Conservation (phyloP, 2,888 invertebrate species). For the Meandrusa payeni region DNA sequence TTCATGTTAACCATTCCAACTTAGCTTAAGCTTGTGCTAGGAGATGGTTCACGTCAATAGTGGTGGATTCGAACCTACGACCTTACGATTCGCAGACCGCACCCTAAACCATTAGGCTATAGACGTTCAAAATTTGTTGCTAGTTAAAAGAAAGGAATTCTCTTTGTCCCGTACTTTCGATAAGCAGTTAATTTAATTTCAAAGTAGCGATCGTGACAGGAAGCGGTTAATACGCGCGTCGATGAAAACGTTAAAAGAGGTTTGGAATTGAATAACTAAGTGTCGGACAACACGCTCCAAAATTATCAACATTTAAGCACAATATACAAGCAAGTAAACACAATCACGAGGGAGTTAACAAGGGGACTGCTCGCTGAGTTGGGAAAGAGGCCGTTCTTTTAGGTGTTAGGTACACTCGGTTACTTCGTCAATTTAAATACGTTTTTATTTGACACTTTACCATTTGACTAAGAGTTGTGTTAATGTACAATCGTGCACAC, state of each 20-base stretch:
- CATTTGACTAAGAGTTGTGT: slow-evolving; percentile 50
- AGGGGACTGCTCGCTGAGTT: slow-evolving; percentile 39
- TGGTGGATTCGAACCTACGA: too few species aligned
- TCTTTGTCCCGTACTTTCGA: neutral
- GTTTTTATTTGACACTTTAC: slow-evolving; percentile 45
- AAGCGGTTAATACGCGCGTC: slow-evolving; percentile 24
- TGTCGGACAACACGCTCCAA: slow-evolving; percentile 22
- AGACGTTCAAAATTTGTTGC: too few species aligned
- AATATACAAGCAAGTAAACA: slow-evolving; percentile 44
- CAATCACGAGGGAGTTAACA: slow-evolving; percentile 43
- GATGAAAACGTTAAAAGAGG: slow-evolving; percentile 16
- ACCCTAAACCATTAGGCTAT: too few species aligned
- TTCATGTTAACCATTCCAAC: too few species aligned
- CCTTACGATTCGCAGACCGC: too few species aligned
- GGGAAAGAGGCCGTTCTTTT: slow-evolving; percentile 42
- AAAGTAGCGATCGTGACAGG: slow-evolving; percentile 33
- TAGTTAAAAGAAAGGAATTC: slow-evolving; percentile 11
- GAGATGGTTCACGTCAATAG: too few species aligned
- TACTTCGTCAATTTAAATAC: slow-evolving; percentile 42
- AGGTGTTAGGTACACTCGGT: slow-evolving; percentile 49
- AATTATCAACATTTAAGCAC: slow-evolving; percentile 33
- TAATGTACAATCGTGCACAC: slow-evolving; percentile 34
- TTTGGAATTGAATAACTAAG: slow-evolving; percentile 20
- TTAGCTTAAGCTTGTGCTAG: too few species aligned
- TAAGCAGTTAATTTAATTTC: slow-evolving; percentile 32